These are phyloP conservation scores for Mylabris phalerata DNA, from an alignment of 1,140 invertebrate species.

Conservation along the genomic window DNA sequence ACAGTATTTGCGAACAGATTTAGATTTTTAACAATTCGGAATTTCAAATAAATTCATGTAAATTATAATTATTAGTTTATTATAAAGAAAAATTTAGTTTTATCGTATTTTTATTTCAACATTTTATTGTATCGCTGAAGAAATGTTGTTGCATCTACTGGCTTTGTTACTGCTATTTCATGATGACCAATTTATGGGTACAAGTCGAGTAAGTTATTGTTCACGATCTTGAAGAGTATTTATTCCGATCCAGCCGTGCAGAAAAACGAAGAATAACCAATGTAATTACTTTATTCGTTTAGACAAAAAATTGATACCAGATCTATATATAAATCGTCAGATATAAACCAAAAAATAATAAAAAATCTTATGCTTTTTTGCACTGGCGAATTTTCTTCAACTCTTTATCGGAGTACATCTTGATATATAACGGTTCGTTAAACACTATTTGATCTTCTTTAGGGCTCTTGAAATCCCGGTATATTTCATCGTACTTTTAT, in stretches of 20 bases:
- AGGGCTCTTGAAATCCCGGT: too few species aligned
- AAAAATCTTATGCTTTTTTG: too few species aligned
- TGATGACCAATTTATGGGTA: constrained; percentile 26
- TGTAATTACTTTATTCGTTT: constrained; percentile 25
- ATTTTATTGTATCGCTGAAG: background rate
- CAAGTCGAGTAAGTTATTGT: constrained; percentile 28
- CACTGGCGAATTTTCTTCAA: background rate
- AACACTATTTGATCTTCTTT: constrained; percentile 1
- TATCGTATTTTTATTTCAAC: background rate
- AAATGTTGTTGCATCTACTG: background rate
- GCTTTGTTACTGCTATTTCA: constrained; percentile 1
- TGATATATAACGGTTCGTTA: constrained; percentile 9
- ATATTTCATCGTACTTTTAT: too few species aligned
- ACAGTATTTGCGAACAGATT: constrained; percentile 4
- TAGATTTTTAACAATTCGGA: constrained; percentile 2
- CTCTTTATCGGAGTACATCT: background rate
- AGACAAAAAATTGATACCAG: constrained; percentile 8
- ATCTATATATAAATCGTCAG: too few species aligned
- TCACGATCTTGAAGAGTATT: constrained; percentile 24
- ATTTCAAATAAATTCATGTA: constrained; percentile 7
- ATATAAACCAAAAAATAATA: too few species aligned
- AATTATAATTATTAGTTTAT: constrained; percentile 6
- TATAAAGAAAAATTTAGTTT: constrained; percentile 7
- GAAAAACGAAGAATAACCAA: constrained; percentile 27
- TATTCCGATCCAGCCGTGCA: constrained; percentile 25